phyloP scores from a whole-genome alignment of 2,113 vertebrate species.

The Neogobius melanostomus region DNA sequence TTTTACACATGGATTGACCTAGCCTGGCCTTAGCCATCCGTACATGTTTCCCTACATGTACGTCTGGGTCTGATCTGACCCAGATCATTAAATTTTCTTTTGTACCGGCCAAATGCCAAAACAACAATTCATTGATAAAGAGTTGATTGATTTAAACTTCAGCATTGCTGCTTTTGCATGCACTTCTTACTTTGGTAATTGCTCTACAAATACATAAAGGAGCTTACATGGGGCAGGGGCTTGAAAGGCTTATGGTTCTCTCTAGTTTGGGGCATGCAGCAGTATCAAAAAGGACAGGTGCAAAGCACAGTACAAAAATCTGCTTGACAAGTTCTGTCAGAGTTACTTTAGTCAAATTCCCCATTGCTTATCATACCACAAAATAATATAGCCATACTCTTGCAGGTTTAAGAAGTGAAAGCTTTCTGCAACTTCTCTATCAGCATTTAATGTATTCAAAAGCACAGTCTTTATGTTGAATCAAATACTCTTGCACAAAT shows the following conservation, averaged over 20 bases:
- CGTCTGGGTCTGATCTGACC: too few relatives aligned
- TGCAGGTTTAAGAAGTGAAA: background rate
- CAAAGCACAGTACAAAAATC: slow-evolving; percentile 33
- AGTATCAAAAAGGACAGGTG: slow-evolving; percentile 5
- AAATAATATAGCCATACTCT: too few relatives aligned
- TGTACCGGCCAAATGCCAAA: too few relatives aligned
- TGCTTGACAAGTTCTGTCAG: slow-evolving; percentile 29
- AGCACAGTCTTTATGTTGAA: slow-evolving; percentile 5
- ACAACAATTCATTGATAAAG: too few relatives aligned
- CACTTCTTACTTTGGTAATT: background rate
- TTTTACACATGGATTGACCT: too few relatives aligned
- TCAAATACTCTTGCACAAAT: background rate
- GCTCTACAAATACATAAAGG: slow-evolving; percentile 24
- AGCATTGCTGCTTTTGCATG: too few relatives aligned
- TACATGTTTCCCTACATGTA: too few relatives aligned
- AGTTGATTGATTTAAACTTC: too few relatives aligned
- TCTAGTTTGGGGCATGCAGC: background rate
- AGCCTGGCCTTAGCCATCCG: too few relatives aligned
- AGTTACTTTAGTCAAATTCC: slow-evolving; percentile 1
- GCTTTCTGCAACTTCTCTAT: background rate
- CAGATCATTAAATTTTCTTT: too few relatives aligned
- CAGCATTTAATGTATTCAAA: slow-evolving; percentile 11
- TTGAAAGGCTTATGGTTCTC: slow-evolving; percentile 42
- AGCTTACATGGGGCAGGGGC: slow-evolving; percentile 52
- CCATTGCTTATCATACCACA: background rate